Evolutionary conservation across 2,888 invertebrate genomes (phyloP).

Genomic region (Euplagia quadripunctaria): DNA sequence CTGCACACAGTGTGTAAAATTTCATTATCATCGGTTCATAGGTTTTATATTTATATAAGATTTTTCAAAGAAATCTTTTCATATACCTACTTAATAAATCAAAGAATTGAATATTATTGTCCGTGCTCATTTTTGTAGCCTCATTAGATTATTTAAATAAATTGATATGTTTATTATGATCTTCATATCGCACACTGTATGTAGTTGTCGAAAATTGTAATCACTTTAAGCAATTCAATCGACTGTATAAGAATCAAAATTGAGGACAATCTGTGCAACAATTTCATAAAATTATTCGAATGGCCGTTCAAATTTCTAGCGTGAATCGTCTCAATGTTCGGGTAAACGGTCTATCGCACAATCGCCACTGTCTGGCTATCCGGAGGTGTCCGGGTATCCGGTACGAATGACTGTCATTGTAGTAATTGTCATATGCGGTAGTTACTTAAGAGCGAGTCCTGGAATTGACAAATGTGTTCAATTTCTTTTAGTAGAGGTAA

Average conservation of each 20-base stretch:
- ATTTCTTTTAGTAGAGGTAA: background rate
- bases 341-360: conserved; percentile 54
- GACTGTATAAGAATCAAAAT: background rate
- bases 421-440: conserved; percentile 24
- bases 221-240: background rate
- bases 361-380: conserved; percentile 5
- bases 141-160: too few species aligned
- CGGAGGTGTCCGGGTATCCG: conserved; percentile 20
- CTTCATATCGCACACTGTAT: too few species aligned
- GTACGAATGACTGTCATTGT: conserved; percentile 42
- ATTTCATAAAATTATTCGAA: conserved; percentile 28
- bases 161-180: too few species aligned
- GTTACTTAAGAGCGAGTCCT: background rate
- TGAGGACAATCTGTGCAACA: background rate
- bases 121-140: too few species aligned
- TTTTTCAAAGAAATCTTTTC: too few species aligned
- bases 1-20: too few species aligned
- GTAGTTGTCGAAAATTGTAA: too few species aligned
- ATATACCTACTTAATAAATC: too few species aligned
- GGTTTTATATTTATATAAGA: too few species aligned
- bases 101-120: too few species aligned
- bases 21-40: too few species aligned
- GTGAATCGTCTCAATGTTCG: conserved; percentile 47
- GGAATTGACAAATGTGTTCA: background rate
- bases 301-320: conserved; percentile 26